Evolutionary conservation across 2,113 vertebrate genomes (phyloP), one percentile per base, ranked within the genome.

Genomic region (Spea multiplicata): DNA sequence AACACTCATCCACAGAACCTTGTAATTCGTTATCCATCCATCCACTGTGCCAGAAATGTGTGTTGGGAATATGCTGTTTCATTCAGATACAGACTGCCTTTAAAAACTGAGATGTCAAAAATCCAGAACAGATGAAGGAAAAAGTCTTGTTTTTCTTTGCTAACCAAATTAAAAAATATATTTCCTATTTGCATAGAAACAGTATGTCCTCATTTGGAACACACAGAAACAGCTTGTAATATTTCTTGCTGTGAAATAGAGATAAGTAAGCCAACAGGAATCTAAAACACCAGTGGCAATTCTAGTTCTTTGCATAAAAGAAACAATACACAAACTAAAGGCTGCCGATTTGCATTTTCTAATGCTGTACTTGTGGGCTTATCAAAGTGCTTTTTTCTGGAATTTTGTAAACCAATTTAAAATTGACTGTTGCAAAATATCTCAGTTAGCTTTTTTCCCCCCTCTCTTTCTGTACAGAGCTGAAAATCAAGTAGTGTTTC

Each of bases 271-370:
- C 67, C 82, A 86, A 68, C 62, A 0, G 81, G 78, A 79, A 83
- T 86, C 82, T 82, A 84, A 85, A 86, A 87, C 82, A 86, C 80
- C 72, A 72, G 68, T 84, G 82, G 81, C 83, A 85, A 82, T 81
- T 77, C 78, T 76, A 74, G 44, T 69, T 86, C 83, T 86, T 84
- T 70, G 76, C 81, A 82, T 82, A 84, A 84, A 83, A 86, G 84
- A 83, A 74, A 84, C 66, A 84, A 74, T 87, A 83, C 83, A 45
- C 76, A 80, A 85, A 86, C 81, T 76, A 72, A 68, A 84, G 82
- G 74, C 76, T 49, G 74, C 82, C 1, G 70, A 73, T 84, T 83
- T 87, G 84, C 61, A 79, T 55, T 66, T 75, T 17, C 73, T 46
- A 16, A 65, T 83, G 82, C 74, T 81, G 76, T 76, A 74, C 71